These are phyloP conservation scores for Lucinisca nassula DNA, from an alignment of 2,888 invertebrate species.

Conservation along the genomic window DNA sequence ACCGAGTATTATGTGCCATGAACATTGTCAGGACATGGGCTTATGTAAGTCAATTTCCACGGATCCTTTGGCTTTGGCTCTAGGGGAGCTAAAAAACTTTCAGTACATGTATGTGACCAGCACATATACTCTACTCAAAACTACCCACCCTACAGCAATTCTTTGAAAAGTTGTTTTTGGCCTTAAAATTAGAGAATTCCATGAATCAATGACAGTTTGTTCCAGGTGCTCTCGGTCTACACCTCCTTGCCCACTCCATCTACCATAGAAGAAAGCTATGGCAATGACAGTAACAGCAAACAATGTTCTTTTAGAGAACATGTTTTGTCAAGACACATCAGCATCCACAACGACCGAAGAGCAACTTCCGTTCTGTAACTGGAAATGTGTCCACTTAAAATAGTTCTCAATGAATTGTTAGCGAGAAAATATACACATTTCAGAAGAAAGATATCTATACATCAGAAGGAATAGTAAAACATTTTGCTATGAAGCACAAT, in stretches of 20 bases:
- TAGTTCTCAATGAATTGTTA: too few relatives aligned
- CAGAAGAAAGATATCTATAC: too few relatives aligned
- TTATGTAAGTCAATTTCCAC: too few relatives aligned
- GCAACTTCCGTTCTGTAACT: background rate
- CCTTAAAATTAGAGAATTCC: constrained; percentile 67
- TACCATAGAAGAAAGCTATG: constrained; percentile 61
- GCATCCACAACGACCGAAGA: background rate
- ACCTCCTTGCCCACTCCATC: constrained; percentile 22
- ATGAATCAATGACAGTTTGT: constrained; percentile 71
- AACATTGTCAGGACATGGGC: too few relatives aligned
- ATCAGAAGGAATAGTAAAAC: too few relatives aligned
- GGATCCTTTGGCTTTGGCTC: too few relatives aligned
- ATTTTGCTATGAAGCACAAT: too few relatives aligned
- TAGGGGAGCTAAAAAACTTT: too few relatives aligned
- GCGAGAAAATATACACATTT: too few relatives aligned
- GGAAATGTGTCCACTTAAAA: background rate
- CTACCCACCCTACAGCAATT: constrained; percentile 74
- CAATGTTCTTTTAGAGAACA: constrained; percentile 61
- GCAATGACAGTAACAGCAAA: constrained; percentile 56
- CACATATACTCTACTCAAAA: background rate
- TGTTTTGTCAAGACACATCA: constrained; percentile 15
- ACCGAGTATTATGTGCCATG: too few relatives aligned
- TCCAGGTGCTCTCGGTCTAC: constrained; percentile 53
- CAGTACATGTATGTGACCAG: too few relatives aligned
- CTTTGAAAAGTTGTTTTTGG: constrained; percentile 68